Evolutionary conservation across 2,797 vertebrate species (phyloP), one percentile per base, ranked within the genome.

Genomic region (Galagoides demidoff): DNA sequence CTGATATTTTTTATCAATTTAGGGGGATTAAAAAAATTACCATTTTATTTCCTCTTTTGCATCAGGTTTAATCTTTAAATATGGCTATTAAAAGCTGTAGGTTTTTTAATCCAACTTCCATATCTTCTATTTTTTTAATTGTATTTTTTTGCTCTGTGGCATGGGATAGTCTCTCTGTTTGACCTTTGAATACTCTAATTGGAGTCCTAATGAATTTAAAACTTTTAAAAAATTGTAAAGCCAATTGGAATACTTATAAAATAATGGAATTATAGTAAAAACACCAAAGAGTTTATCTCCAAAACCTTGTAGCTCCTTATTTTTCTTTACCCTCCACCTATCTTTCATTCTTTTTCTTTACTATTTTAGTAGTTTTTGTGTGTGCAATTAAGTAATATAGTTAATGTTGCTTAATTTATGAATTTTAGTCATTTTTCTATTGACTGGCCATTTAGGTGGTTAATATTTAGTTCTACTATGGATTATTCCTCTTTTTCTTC

Each of bases 1-100:
- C 6, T 90, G 68, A 23, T 76, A 52, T n/a, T 92, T 96, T 95
- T 89, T 10, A 94, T 66, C 20, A 77, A 73, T 7, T 49, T 49
- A 57, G 27, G 20, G 43, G 55, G 1, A 25, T 94, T 71, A 76
- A 4, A 49, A 94, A 78, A 68, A 34, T n/a, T 37, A 64, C 19
- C 76, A 57, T 16, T 76, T 81, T 68, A n/a, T 57, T 59, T 84
- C 27, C 52, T 57, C 12, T 49, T 11, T 61, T 59, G 22, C 1
- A 22, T 34, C 6, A 68, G 4, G 3, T 31, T 89, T 83, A 74
- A 31, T 14, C 11, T 34, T 87, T 61, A 78, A 8, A 81, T 55
- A 76, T 78, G 43, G 8, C 22, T 89, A 37, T 73, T 68, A 78
- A 16, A 14, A 52, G 49, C 49, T 52, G 49, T 52, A 14, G 17